Percentiles rank a stretch among this genome's conserved stretches.
Evolutionary conservation across 2,113 vertebrate genomes (phyloP).

Genomic region (Platysternon megacephalum): DNA sequence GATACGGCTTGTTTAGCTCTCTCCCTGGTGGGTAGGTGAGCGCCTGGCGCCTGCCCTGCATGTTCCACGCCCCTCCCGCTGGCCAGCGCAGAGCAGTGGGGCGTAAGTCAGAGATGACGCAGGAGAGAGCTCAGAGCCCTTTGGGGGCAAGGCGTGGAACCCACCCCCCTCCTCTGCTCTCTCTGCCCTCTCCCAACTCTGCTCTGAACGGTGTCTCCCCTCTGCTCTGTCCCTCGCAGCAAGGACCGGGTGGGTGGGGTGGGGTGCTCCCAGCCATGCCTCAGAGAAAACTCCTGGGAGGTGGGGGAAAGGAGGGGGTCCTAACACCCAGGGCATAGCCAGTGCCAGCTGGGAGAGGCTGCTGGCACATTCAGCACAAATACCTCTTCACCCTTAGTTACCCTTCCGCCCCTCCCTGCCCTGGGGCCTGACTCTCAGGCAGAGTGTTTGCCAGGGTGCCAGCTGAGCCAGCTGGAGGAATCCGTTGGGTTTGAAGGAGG

Average conservation of each 20-base stretch:
- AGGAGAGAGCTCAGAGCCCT: background rate
- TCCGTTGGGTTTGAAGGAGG: background rate
- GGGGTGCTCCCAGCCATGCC: background rate
- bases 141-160: background rate
- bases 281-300: background rate
- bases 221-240: background rate
- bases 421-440: background rate
- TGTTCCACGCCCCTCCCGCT: background rate
- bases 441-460: background rate
- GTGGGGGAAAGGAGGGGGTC: background rate
- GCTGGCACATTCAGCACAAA: background rate
- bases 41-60: background rate
- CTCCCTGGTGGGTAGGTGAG: background rate
- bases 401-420: background rate
- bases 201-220: background rate
- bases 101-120: background rate
- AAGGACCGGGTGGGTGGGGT: background rate
- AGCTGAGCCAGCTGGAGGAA: background rate
- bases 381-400: background rate
- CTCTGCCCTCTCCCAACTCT: background rate
- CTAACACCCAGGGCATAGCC: background rate
- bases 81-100: background rate
- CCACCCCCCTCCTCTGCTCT: background rate
- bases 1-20: background rate
- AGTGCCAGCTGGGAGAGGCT: background rate